Percentiles rank a stretch among this genome's conserved stretches.
These are phyloP conservation scores for Oryzias javanicus DNA, from an alignment of 2,113 vertebrate species.

Conservation along the genomic window DNA sequence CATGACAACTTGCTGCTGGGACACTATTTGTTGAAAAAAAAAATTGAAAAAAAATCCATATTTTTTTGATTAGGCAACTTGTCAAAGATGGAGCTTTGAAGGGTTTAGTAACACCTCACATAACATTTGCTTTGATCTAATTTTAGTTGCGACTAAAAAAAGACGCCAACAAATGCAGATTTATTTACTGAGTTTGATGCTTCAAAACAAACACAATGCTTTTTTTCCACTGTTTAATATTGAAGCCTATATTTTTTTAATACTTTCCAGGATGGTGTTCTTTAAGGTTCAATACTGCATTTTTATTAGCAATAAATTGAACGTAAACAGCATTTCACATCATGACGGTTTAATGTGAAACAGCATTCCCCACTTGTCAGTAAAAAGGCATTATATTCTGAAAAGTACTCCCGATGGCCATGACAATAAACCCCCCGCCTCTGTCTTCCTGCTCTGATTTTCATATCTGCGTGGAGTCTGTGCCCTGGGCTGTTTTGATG, in stretches of 20 bases:
- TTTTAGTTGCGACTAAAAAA: conserved; percentile 4
- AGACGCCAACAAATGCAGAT: not conserved
- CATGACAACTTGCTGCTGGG: too few species aligned
- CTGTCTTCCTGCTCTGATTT: too few species aligned
- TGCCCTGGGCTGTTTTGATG: too few species aligned
- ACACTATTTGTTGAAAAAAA: not conserved
- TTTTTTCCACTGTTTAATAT: not conserved
- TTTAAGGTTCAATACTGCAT: not conserved
- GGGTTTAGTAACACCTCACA: not conserved
- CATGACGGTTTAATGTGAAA: too few species aligned
- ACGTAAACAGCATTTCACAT: not conserved
- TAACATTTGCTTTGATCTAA: conserved; percentile 10
- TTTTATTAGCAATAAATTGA: not conserved
- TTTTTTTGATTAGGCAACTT: not conserved
- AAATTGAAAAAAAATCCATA: not conserved
- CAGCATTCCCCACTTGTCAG: too few species aligned
- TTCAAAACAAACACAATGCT: not conserved
- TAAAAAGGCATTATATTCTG: too few species aligned
- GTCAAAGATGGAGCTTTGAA: conserved; percentile 4
- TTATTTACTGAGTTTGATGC: not conserved
- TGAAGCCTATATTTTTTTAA: not conserved
- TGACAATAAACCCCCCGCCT: too few species aligned
- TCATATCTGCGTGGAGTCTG: too few species aligned
- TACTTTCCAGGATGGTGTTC: not conserved
- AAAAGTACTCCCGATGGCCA: too few species aligned